These are phyloP conservation scores for Neodontobutis hainanensis DNA, from an alignment of 2,113 vertebrate genomes.

Conservation along the genomic window DNA sequence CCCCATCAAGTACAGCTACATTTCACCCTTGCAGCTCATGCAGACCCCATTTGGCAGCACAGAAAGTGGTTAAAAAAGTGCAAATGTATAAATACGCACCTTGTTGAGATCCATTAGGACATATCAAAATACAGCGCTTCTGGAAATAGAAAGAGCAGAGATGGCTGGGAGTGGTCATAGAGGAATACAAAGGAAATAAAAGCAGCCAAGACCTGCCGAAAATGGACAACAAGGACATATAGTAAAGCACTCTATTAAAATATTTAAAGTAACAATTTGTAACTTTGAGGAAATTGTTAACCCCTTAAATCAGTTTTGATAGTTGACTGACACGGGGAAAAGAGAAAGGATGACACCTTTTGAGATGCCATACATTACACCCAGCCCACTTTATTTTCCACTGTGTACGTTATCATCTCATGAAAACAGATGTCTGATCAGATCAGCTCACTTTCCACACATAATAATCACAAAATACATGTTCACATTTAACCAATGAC, in stretches of 20 bases:
- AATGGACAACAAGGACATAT: neutral
- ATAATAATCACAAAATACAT: too few relatives aligned
- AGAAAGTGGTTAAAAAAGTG: slow-evolving; percentile 9
- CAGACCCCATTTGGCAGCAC: slow-evolving; percentile 19
- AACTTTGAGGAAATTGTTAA: neutral
- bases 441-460: too few relatives aligned
- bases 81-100: slow-evolving; percentile 23
- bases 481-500: too few relatives aligned
- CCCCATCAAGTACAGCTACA: slow-evolving; percentile 35
- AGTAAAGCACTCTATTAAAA: neutral
- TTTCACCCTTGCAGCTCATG: slow-evolving; percentile 31
- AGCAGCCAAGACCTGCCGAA: neutral
- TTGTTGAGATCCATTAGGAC: slow-evolving; percentile 72
- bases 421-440: too few relatives aligned
- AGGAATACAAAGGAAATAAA: slow-evolving; percentile 16
- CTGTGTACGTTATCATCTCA: too few relatives aligned
- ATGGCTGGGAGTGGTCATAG: neutral
- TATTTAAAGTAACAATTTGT: slow-evolving; percentile 2
- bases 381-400: too few relatives aligned
- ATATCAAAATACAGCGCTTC: slow-evolving; percentile 31
- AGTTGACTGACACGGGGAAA: too few relatives aligned
- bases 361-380: too few relatives aligned
- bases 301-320: too few relatives aligned
- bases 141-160: slow-evolving; percentile 39
- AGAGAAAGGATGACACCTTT: too few relatives aligned